phyloP scores from a whole-genome alignment of 2,797 vertebrate genomes.

The Erethizon dorsatum region DNA sequence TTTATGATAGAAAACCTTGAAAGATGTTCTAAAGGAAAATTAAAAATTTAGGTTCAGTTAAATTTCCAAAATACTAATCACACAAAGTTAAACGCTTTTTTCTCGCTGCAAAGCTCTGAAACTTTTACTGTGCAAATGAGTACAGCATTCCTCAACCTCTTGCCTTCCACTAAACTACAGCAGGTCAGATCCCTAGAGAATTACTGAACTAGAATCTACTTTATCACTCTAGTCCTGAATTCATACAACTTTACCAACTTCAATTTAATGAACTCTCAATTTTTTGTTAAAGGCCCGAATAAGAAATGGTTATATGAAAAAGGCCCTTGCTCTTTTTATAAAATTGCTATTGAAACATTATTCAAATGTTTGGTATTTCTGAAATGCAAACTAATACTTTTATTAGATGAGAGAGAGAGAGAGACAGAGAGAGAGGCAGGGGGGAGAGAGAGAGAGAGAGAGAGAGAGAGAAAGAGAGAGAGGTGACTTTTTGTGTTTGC shows the following conservation, averaged over 20 bases:
- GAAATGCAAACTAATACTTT: neutral
- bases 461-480: neutral
- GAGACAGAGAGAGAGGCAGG: neutral
- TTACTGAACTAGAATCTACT: neutral
- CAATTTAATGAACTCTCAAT: neutral
- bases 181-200: neutral
- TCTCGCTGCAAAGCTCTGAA: neutral
- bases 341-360: conserved; percentile 33
- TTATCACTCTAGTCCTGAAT: neutral
- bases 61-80: conserved; percentile 14
- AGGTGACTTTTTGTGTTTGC: neutral
- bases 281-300: neutral
- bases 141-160: neutral
- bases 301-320: neutral
- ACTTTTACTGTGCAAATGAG: neutral
- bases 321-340: neutral
- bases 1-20: neutral
- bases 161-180: neutral
- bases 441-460: neutral
- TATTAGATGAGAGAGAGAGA: neutral
- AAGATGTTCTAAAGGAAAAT: conserved; percentile 9
- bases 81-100: neutral
- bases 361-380: neutral
- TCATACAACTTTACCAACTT: neutral
- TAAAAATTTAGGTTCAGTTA: neutral